These are phyloP conservation scores for Gnathonemus echidnorhynchus DNA, from an alignment of 2,113 vertebrate genomes.

Conservation along the genomic window DNA sequence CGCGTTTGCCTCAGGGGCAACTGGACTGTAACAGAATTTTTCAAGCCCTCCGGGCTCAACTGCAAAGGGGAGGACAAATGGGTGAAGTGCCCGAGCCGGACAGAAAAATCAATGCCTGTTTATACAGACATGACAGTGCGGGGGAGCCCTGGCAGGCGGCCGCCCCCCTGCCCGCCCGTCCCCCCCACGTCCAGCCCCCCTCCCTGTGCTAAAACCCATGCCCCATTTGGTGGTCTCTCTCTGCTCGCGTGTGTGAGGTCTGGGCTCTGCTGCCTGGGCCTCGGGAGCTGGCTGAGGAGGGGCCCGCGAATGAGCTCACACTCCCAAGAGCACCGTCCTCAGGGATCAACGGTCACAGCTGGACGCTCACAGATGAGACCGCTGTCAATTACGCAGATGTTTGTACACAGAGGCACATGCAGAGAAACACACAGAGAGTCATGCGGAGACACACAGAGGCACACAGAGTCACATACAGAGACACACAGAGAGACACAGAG, in stretches of 20 bases:
- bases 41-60: conserved; percentile 94
- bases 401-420: not conserved
- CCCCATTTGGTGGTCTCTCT: conserved; percentile 20
- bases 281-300: not conserved
- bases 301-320: not conserved
- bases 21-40: conserved; percentile 99
- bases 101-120: conserved; percentile 99
- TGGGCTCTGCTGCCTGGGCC: not conserved
- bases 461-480: not conserved
- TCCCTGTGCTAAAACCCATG: conserved; percentile 42
- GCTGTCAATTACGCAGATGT: not conserved
- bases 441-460: not conserved
- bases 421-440: not conserved
- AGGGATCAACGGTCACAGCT: not conserved
- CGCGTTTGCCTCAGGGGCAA: conserved; percentile 97
- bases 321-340: not conserved
- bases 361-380: not conserved
- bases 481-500: not conserved
- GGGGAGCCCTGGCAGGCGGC: conserved; percentile 60
- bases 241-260: not conserved
- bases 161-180: conserved; percentile 34
- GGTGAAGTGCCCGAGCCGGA: conserved; percentile 91
- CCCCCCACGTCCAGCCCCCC: conserved; percentile 18
- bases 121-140: conserved; percentile 97
- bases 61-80: conserved; percentile 99